These are phyloP conservation scores for Papilio aristodemus DNA, from an alignment of 1,140 invertebrate species.

Conservation along the genomic window DNA sequence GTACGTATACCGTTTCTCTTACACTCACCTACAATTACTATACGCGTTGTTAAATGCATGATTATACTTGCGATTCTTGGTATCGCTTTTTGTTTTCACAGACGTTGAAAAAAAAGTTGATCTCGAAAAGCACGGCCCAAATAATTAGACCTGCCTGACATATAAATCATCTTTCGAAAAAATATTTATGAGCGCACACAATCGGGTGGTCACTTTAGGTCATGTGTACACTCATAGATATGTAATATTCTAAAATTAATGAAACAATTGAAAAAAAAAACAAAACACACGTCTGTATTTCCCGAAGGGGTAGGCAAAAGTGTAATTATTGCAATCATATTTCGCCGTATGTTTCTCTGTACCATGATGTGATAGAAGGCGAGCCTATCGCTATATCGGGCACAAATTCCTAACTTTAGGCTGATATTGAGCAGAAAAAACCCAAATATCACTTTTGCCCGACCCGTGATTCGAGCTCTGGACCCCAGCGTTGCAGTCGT, in stretches of 20 bases:
- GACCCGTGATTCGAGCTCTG: too few species aligned
- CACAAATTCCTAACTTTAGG: too few species aligned
- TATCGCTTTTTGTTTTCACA: conserved; percentile 33
- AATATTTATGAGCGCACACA: conserved; percentile 65
- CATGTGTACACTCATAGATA: conserved; percentile 33
- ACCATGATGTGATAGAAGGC: too few species aligned
- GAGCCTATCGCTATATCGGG: too few species aligned
- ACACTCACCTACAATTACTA: conserved; percentile 30
- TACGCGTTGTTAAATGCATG: conserved; percentile 32
- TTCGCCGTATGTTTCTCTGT: too few species aligned
- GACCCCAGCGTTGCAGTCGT: too few species aligned
- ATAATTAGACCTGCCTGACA: conserved; percentile 67
- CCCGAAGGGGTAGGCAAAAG: too few species aligned
- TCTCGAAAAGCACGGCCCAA: conserved; percentile 65
- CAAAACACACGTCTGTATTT: too few species aligned
- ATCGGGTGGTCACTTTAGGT: conserved; percentile 58
- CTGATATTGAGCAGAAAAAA: too few species aligned
- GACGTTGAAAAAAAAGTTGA: conserved; percentile 52
- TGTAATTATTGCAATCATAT: too few species aligned
- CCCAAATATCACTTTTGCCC: too few species aligned
- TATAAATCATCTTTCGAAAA: conserved; percentile 71
- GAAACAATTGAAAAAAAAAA: not conserved
- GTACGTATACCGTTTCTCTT: conserved; percentile 25
- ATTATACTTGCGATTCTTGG: conserved; percentile 33
- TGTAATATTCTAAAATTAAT: conserved; percentile 19